Base-by-base conservation (phyloP, 2,888 invertebrate species). In the Nephrotoma guestfalica region DNA sequence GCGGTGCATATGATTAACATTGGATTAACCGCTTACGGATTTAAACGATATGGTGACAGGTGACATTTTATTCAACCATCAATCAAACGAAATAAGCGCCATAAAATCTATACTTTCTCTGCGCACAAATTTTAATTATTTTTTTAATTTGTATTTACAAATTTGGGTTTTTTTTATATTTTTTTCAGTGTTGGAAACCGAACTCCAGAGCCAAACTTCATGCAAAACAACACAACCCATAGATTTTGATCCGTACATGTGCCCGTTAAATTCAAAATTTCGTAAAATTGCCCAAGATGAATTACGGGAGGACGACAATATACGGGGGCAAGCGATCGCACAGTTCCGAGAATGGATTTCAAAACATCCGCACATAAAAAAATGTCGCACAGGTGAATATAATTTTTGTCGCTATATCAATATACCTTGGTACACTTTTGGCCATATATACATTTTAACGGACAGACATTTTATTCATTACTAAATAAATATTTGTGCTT, bases 261-360 rank as follows among this genome's bases (percentile, higher is more conserved):
- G 92, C 88, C 88, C 89, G 2, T 87, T 92, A 30, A 89, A 89
- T 57, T 18, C 90, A 2, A 92, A 92, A 7, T 92, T 94, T 87
- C 92, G 93, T 88, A 93, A 93, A 88, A 90, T 93, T 83, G 96
- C 96, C 71, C 92, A 95, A 88, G 92, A 94, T 71, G 97, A 97
- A 90, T 92, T 97, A 40, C 93, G 96, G 84, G 97, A 97, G 91
- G 96, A 97, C 89, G 95, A 96, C 30, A 93, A 93, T 9, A 93
- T 94, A 6, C 92, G 96, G 84, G 94, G 95, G 4, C 96, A 97
- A 88, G 95, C 96, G 0, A 89, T 97, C 89, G 92, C 93, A 11
- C 96, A 96, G 90, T 94, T 97, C 92, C 93, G 96, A 86, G 95
- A 96, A 88, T 97, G 97, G 94, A 96, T 97, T 88, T 92, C 93